Percentiles rank a stretch among this genome's conserved stretches.
Evolutionary conservation across 1,140 invertebrate genomes (phyloP).

Genomic region (Centruroides vittatus): DNA sequence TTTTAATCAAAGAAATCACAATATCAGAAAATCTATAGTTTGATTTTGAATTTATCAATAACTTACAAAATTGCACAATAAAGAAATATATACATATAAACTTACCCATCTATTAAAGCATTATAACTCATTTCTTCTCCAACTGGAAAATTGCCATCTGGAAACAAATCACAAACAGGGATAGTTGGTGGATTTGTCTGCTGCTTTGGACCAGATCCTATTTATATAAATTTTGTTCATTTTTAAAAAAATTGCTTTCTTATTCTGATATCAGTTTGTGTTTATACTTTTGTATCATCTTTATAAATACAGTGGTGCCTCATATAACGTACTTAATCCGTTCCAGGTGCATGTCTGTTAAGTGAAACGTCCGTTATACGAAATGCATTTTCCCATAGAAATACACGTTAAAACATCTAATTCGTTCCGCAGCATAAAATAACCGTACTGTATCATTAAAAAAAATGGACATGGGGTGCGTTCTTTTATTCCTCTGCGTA

Average conservation of each 20-base stretch:
- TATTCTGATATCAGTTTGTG: neutral
- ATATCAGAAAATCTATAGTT: neutral
- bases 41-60: neutral
- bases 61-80: neutral
- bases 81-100: neutral
- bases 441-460: too few relatives aligned
- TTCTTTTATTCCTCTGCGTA: too few relatives aligned
- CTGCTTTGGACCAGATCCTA: slow-evolving; percentile 34
- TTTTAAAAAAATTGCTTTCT: slow-evolving; percentile 21
- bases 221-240: slow-evolving; percentile 30
- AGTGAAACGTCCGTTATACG: too few relatives aligned
- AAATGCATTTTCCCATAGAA: too few relatives aligned
- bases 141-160: slow-evolving; percentile 49
- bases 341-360: too few relatives aligned
- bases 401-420: too few relatives aligned
- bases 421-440: too few relatives aligned
- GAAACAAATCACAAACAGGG: slow-evolving; percentile 68
- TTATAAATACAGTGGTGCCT: neutral
- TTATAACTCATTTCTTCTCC: slow-evolving; percentile 35
- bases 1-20: neutral
- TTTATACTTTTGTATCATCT: neutral
- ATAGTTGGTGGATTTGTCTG: slow-evolving; percentile 76
- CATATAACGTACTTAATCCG: too few relatives aligned
- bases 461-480: too few relatives aligned
- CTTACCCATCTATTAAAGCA: slow-evolving; percentile 25